Base-by-base conservation (phyloP, 2,888 invertebrate genomes). In the Volucella zonaria region DNA sequence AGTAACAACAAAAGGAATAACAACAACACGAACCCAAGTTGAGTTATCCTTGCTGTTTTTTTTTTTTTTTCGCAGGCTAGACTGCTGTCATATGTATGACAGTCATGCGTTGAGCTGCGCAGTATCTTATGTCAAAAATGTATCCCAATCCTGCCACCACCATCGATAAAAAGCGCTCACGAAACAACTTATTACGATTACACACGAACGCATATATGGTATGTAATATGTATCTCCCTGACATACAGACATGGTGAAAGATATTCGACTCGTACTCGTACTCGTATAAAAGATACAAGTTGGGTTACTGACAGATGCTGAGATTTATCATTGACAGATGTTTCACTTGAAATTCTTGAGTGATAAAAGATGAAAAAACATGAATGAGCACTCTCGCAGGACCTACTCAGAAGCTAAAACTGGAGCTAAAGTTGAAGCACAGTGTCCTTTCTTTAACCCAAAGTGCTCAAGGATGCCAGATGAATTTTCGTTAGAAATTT, bases 301-400 rank as follows among this genome's bases (percentile, higher is more conserved):
- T 31, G 31, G 31, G 43, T 38, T 59, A 15, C 45, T 54, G 59
- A 38, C 66, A 67, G 66, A 51, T 58, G 66, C 23, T 73, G 59
- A 66, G 79, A 80, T 75, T 83, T 75, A 75, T 75, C 49, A 75
- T 70, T 71, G 59, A 75, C 83, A 83, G 83, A 83, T 83, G 83
- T 79, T 74, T 75, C 79, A 75, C 42, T 75, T 79, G 66, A 70
- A 75, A 61, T 75, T 54, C 67, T 66, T 31, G 31, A 31, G 31
- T 6, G 31, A 31, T 31, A 31, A 31, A 31, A 31, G 61, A 77
- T 70, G 49, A 62, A 66, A 58, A 66, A 66, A 71, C 66, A 75
- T 58, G 56, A 83, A 42, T 64, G 62, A 80, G 67, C 62, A 68
- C 74, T 68, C 74, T 54, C 68, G 15, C 10, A 56, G 47, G 70